phyloP scores from a whole-genome alignment of 2,113 vertebrate genomes.

The Actenoides lindsayi region DNA sequence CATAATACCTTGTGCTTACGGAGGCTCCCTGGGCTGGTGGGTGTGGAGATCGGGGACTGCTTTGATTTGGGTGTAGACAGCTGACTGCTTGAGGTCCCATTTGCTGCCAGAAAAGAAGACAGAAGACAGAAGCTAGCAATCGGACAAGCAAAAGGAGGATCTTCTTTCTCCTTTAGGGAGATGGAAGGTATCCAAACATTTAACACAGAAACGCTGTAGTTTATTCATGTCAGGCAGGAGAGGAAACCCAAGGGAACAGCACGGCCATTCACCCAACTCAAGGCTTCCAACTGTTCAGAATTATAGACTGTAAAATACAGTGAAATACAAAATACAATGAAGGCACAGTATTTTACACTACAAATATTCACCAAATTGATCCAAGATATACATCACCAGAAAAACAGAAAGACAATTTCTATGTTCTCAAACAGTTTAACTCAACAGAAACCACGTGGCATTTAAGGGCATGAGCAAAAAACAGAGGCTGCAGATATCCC shows the following conservation, averaged over 20 bases:
- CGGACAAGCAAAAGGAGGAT: background rate
- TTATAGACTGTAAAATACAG: background rate
- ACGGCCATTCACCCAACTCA: background rate
- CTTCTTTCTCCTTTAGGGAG: background rate
- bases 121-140: constrained; percentile 70
- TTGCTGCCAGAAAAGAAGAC: constrained; percentile 82
- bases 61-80: constrained; percentile 98
- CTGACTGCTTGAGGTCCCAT: constrained; percentile 98
- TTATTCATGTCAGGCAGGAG: background rate
- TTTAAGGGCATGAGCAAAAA: background rate
- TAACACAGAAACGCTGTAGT: background rate
- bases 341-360: background rate
- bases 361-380: background rate
- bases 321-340: background rate
- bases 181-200: background rate
- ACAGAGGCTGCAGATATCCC: background rate
- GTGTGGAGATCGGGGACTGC: constrained; percentile 97
- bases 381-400: background rate
- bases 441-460: background rate
- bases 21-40: constrained; percentile 92
- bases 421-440: background rate
- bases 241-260: rapidly evolving
- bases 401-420: background rate
- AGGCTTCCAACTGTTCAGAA: background rate
- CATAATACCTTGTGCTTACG: constrained; percentile 97